Percentiles rank a stretch among this genome's conserved stretches.
phyloP scores from a whole-genome alignment of 2,113 vertebrate genomes.

The Gadus macrocephalus region DNA sequence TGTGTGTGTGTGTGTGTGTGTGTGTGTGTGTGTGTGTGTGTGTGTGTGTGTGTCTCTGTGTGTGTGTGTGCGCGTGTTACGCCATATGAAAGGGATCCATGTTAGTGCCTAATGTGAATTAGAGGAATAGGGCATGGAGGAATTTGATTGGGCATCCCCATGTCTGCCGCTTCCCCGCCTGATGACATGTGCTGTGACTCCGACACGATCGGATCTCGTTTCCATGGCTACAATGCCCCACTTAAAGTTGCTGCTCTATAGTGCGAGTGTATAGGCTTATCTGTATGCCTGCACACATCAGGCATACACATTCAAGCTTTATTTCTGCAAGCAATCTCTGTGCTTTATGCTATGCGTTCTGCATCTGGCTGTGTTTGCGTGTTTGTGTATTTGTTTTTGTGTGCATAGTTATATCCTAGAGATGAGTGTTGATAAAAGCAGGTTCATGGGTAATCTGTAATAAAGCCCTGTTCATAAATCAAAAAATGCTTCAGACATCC shows the following conservation, averaged over 20 bases:
- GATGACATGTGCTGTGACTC: slow-evolving; percentile 64
- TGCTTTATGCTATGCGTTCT: neutral
- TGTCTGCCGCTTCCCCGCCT: slow-evolving; percentile 44
- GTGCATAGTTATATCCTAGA: slow-evolving; percentile 2
- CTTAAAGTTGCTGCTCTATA: slow-evolving; percentile 57
- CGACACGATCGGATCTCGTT: slow-evolving; percentile 60
- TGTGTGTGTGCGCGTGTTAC: neutral
- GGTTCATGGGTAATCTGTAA: too few relatives aligned
- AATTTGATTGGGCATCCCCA: slow-evolving; percentile 26
- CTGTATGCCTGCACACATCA: too few relatives aligned
- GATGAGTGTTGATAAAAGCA: neutral
- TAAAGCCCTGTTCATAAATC: too few relatives aligned
- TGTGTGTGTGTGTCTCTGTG: neutral
- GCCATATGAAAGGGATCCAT: neutral
- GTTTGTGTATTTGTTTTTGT: slow-evolving; percentile 22
- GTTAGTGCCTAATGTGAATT: slow-evolving; percentile 5
- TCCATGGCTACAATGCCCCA: slow-evolving; percentile 71
- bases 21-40: too few relatives aligned
- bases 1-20: slow-evolving; percentile 2
- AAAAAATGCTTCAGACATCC: too few relatives aligned
- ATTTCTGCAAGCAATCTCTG: slow-evolving; percentile 17
- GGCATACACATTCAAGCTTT: neutral
- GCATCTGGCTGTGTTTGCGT: slow-evolving; percentile 12
- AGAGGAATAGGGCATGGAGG: slow-evolving; percentile 1
- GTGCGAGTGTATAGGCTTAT: slow-evolving; percentile 22